phyloP scores from a whole-genome alignment of 1,140 invertebrate species.

The Dinoponera quadriceps region DNA sequence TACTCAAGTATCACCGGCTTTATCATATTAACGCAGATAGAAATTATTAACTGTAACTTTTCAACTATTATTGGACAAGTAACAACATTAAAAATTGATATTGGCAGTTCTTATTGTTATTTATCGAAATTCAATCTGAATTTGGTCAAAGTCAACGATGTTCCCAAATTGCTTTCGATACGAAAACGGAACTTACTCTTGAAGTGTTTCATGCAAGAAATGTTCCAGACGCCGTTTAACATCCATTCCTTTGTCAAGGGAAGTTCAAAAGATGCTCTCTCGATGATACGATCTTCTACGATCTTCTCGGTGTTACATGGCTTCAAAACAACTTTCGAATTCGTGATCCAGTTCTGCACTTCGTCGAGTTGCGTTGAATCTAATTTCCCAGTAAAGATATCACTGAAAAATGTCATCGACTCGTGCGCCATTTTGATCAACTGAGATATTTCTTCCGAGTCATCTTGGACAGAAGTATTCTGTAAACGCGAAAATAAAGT shows the following conservation, averaged over 20 bases:
- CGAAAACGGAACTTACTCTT: conserved; percentile 68
- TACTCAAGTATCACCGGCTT: no score
- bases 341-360: conserved; percentile 24
- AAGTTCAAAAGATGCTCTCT: not conserved
- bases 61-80: no score
- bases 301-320: conserved; percentile 44
- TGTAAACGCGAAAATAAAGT: conserved; percentile 23
- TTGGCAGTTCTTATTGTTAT: no score
- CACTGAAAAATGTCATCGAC: conserved; percentile 58
- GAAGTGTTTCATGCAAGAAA: conserved; percentile 66
- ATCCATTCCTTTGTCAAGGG: conserved; percentile 69
- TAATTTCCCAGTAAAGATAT: conserved; percentile 22
- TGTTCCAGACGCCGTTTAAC: conserved; percentile 81
- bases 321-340: conserved; percentile 60
- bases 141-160: no score
- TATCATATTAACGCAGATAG: no score
- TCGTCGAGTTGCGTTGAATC: not conserved
- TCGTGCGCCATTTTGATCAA: conserved; percentile 20
- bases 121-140: no score
- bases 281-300: conserved; percentile 13
- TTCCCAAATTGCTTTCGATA: no score
- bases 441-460: conserved; percentile 12
- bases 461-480: conserved; percentile 27
- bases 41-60: no score
- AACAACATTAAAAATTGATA: no score